Evolutionary conservation across 2,113 vertebrate species (phyloP).

Genomic region (Paracanthobrama guichenoti): DNA sequence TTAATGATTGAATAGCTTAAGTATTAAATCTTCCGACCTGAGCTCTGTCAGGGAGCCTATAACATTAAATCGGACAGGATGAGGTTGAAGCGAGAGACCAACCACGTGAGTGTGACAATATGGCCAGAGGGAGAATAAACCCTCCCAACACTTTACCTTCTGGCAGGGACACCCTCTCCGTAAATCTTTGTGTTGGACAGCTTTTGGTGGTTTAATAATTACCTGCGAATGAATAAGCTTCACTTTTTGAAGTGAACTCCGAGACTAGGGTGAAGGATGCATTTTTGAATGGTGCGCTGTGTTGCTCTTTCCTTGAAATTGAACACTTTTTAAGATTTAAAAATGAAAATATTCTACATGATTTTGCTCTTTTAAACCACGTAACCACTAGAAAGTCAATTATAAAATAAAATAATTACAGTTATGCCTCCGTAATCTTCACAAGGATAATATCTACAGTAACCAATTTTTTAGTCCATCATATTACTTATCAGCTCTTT

Average conservation of each 20-base stretch:
- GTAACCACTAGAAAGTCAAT: neutral
- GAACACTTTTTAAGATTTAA: neutral
- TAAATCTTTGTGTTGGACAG: conserved; percentile 70
- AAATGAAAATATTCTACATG: neutral
- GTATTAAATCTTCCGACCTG: conserved; percentile 74
- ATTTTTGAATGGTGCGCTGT: conserved; percentile 25
- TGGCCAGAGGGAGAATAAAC: conserved; percentile 51
- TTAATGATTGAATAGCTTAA: conserved; percentile 78
- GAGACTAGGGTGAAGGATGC: conserved; percentile 42
- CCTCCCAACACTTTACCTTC: conserved; percentile 38
- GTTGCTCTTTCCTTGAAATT: conserved; percentile 5
- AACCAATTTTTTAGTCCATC: neutral
- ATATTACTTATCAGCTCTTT: neutral
- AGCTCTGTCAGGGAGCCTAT: conserved; percentile 52
- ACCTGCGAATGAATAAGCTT: conserved; percentile 62
- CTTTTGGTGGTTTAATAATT: conserved; percentile 62
- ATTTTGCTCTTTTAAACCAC: neutral
- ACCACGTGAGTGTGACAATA: conserved; percentile 55
- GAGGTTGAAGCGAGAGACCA: conserved; percentile 40
- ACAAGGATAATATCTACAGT: neutral
- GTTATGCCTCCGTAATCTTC: neutral
- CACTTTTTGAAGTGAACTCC: conserved; percentile 43
- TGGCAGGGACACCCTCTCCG: conserved; percentile 57
- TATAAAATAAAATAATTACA: neutral
- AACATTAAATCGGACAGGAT: conserved; percentile 25